A percentile compares a stretch with the other conserved stretches of the same genome.
Conservation (phyloP, 1,140 invertebrate genomes). For the Aphaenogaster rudis region DNA sequence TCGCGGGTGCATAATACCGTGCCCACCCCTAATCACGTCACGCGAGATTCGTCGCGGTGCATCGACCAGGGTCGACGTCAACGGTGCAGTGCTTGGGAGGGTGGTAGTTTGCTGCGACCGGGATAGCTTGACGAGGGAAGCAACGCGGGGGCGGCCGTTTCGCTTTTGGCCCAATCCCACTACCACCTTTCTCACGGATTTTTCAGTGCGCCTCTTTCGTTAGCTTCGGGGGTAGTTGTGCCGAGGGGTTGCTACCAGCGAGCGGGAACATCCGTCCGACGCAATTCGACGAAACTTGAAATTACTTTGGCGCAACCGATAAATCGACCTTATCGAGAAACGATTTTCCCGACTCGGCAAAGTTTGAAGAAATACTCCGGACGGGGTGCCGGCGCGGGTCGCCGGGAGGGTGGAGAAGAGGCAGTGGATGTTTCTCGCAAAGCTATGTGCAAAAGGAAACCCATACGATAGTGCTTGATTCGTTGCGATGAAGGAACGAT, state of each 20-base stretch:
- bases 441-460: not conserved
- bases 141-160: slow-evolving; percentile 38
- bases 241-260: not conserved
- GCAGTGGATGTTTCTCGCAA: not conserved
- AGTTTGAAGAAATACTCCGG: slow-evolving; percentile 50
- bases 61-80: slow-evolving; percentile 44
- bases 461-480: not conserved
- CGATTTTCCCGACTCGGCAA: slow-evolving; percentile 45
- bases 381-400: slow-evolving; percentile 6
- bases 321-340: slow-evolving; percentile 51
- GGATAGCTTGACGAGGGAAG: slow-evolving; percentile 31
- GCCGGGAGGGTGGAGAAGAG: not conserved
- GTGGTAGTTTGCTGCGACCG: slow-evolving; percentile 37
- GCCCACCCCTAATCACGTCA: slow-evolving; percentile 17
- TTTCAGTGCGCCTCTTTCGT: slow-evolving; percentile 30
- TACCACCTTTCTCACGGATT: slow-evolving; percentile 33
- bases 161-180: not conserved
- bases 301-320: slow-evolving; percentile 54
- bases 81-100: slow-evolving; percentile 59
- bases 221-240: not conserved
- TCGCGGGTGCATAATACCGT: slow-evolving; percentile 6
- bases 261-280: not conserved
- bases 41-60: slow-evolving; percentile 25
- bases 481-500: slow-evolving; percentile 1
- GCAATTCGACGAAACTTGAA: slow-evolving; percentile 53